phyloP scores from a whole-genome alignment of 2,797 vertebrate genomes.

The Hybognathus amarus region DNA sequence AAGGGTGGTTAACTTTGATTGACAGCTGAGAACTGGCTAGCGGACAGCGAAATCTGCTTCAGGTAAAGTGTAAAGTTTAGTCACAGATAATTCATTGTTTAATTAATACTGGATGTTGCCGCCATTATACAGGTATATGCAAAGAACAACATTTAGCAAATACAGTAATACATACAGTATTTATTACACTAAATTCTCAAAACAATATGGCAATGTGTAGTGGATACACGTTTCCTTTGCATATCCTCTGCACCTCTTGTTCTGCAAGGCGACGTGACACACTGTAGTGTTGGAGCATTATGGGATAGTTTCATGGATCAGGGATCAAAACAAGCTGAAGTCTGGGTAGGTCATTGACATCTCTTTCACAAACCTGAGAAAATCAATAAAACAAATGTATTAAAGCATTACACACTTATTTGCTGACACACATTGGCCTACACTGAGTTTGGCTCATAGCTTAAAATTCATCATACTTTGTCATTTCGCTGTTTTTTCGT shows the following conservation, averaged over 20 bases:
- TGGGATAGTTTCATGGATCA: neutral
- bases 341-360: slow-evolving; percentile 68
- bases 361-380: slow-evolving; percentile 76
- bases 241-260: neutral
- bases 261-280: neutral
- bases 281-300: neutral
- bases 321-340: slow-evolving; percentile 74
- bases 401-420: slow-evolving; percentile 9
- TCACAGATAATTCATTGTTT: neutral
- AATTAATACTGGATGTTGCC: neutral
- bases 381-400: slow-evolving; percentile 24
- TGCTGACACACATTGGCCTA: neutral
- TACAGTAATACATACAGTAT: too few species aligned
- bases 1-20: too few species aligned
- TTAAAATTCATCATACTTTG: slow-evolving; percentile 69
- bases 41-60: too few species aligned
- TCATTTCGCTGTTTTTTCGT: slow-evolving; percentile 78
- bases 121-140: neutral
- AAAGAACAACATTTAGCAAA: slow-evolving; percentile 13
- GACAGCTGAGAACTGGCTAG: too few species aligned
- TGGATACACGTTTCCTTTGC: neutral
- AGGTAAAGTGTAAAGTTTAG: neutral
- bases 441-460: neutral
- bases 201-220: slow-evolving; percentile 14
- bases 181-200: neutral